A percentile compares a stretch with the other conserved stretches of the same genome.
Evolutionary conservation across 2,888 invertebrate genomes (phyloP).

Genomic region (Nomada fabriciana): DNA sequence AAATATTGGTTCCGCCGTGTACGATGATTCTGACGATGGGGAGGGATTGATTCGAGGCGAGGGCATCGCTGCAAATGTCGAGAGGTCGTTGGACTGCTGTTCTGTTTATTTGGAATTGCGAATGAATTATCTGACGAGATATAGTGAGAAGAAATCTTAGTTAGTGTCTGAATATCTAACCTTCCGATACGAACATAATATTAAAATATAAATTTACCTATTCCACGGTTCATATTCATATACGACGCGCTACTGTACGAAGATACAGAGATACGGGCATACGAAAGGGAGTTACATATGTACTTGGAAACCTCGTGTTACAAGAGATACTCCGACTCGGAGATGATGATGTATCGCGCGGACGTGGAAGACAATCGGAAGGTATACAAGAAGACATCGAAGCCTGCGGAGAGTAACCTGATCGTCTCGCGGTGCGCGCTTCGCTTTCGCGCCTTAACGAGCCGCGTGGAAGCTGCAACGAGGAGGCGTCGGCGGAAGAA

Average conservation of each 20-base stretch:
- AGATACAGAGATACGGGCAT: neutral
- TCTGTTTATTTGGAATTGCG: neutral
- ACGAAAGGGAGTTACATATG: neutral
- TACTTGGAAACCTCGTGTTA: neutral
- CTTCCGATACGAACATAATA: neutral
- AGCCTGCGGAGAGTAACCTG: constrained; percentile 50
- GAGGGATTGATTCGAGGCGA: neutral
- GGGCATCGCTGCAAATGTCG: no score
- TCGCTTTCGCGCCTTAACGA: constrained; percentile 73
- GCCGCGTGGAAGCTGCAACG: constrained; percentile 59
- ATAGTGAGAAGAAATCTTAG: neutral
- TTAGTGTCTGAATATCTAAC: neutral
- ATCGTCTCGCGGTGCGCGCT: constrained; percentile 62
- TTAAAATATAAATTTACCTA: neutral
- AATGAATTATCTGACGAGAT: neutral
- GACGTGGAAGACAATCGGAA: constrained; percentile 51
- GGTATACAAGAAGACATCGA: constrained; percentile 49
- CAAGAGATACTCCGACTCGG: no score
- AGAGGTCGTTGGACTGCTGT: no score
- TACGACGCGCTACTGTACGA: neutral
- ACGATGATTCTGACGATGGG: neutral
- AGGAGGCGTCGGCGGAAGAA: constrained; percentile 57
- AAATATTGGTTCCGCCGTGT: constrained; percentile 9
- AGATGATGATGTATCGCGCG: constrained; percentile 41
- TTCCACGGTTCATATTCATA: neutral